These are phyloP conservation scores for Drosophila watanabei DNA, from an alignment of 1,140 invertebrate genomes.

Conservation along the genomic window DNA sequence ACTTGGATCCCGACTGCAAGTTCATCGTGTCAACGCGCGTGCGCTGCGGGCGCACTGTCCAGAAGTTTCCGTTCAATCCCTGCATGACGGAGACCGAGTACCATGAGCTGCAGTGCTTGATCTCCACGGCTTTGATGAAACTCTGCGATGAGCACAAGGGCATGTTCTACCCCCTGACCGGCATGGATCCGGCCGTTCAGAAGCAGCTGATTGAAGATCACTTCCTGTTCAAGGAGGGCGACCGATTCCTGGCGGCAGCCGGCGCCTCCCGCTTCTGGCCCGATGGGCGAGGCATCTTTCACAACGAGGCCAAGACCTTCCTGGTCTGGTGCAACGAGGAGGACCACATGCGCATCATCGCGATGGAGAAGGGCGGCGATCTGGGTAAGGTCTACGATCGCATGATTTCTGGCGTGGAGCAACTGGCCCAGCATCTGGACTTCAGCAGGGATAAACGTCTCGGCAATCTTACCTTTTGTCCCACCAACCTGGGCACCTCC, in stretches of 20 bases:
- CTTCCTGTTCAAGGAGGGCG: conserved; percentile 97
- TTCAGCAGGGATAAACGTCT: conserved; percentile 96
- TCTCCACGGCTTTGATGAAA: conserved; percentile 90
- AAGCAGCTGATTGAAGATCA: conserved; percentile 97
- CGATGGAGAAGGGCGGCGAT: conserved; percentile 98
- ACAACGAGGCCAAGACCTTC: conserved; percentile 98
- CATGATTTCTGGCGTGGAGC: conserved; percentile 95
- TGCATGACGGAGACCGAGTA: conserved; percentile 96
- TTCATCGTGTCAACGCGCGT: conserved; percentile 97
- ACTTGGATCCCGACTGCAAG: conserved; percentile 94
- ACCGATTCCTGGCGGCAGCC: conserved; percentile 91
- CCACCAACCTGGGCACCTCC: conserved; percentile 98
- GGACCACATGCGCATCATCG: conserved; percentile 98
- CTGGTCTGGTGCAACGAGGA: conserved; percentile 99
- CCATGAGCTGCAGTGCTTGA: conserved; percentile 95
- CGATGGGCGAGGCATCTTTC: conserved; percentile 96
- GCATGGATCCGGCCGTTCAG: conserved; percentile 96
- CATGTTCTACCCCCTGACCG: conserved; percentile 96
- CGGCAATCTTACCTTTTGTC: conserved; percentile 99
- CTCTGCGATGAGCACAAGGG: conserved; percentile 94
- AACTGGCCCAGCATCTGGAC: conserved; percentile 94
- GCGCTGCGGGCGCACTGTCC: conserved; percentile 94
- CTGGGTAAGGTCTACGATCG: conserved; percentile 95
- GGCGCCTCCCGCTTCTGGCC: conserved; percentile 97
- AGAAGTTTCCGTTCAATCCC: conserved; percentile 98